These are phyloP conservation scores for Sipha flava DNA, from an alignment of 1,140 invertebrate species.

Conservation along the genomic window DNA sequence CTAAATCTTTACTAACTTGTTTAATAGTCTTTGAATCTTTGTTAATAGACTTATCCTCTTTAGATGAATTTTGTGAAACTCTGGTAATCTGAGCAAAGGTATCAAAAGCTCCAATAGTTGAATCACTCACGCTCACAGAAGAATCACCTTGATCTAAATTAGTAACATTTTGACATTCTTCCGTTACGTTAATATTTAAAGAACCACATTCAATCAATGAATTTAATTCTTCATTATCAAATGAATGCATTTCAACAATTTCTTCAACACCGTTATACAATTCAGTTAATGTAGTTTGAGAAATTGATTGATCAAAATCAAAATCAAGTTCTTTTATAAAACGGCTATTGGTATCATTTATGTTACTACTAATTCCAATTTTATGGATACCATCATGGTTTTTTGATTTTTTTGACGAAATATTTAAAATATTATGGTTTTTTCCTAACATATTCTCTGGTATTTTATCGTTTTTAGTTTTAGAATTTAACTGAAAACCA, in stretches of 20 bases:
- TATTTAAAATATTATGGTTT: background rate
- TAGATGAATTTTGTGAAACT: background rate
- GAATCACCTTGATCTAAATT: background rate
- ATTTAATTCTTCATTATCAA: conserved; percentile 15
- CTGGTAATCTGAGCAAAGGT: conserved; percentile 4
- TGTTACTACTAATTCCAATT: background rate
- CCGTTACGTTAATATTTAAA: background rate
- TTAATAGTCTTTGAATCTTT: background rate
- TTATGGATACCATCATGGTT: background rate
- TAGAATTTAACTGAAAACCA: background rate
- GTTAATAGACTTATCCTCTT: background rate
- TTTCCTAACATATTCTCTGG: background rate
- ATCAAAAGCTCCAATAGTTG: conserved; percentile 1
- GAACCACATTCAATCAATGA: conserved; percentile 1
- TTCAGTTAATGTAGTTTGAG: background rate
- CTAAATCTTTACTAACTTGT: background rate
- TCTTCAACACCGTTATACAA: conserved; percentile 20
- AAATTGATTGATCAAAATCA: conserved; percentile 12
- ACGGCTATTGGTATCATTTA: background rate
- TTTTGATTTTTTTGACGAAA: background rate
- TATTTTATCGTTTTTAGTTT: background rate
- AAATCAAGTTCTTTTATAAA: conserved; percentile 19
- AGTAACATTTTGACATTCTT: background rate
- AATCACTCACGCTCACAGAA: background rate
- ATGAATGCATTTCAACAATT: conserved; percentile 24